A percentile compares a stretch with the other conserved stretches of the same genome.
Conservation (phyloP, 2,113 vertebrate species). For the Thunnus thynnus region DNA sequence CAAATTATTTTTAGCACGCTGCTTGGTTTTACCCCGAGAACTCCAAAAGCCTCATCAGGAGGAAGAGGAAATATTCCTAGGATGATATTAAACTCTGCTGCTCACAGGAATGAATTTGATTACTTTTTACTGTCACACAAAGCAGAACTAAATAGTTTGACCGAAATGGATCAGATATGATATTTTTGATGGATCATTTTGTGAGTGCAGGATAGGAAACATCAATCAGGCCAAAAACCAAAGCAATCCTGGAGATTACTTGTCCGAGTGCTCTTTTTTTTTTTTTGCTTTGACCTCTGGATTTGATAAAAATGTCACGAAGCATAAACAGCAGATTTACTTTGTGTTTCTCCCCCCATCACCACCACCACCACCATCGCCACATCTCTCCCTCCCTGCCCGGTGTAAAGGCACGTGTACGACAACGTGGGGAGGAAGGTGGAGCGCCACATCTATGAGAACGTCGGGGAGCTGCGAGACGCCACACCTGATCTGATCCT, state of each 20-base stretch:
- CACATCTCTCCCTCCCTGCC: background rate
- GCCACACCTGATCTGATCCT: slow-evolving; percentile 91
- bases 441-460: slow-evolving; percentile 82
- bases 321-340: slow-evolving; percentile 36
- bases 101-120: slow-evolving; percentile 30
- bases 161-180: slow-evolving; percentile 19
- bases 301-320: slow-evolving; percentile 43
- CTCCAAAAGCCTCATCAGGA: slow-evolving; percentile 23
- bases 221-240: slow-evolving; percentile 38
- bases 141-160: slow-evolving; percentile 33
- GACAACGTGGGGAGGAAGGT: slow-evolving; percentile 74
- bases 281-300: slow-evolving; percentile 37
- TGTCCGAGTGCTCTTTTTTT: slow-evolving; percentile 42
- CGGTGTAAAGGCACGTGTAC: slow-evolving; percentile 77
- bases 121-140: slow-evolving; percentile 34
- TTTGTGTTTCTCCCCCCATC: slow-evolving; percentile 5
- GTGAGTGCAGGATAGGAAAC: slow-evolving; percentile 25
- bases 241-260: slow-evolving; percentile 49
- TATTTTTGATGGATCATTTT: slow-evolving; percentile 46
- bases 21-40: background rate
- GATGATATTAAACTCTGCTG: slow-evolving; percentile 42
- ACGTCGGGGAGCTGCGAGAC: slow-evolving; percentile 80
- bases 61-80: slow-evolving; percentile 49
- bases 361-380: background rate
- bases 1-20: slow-evolving; percentile 14